Evolutionary conservation across 2,797 vertebrate species (phyloP).

Genomic region (Neostethus bicornis): DNA sequence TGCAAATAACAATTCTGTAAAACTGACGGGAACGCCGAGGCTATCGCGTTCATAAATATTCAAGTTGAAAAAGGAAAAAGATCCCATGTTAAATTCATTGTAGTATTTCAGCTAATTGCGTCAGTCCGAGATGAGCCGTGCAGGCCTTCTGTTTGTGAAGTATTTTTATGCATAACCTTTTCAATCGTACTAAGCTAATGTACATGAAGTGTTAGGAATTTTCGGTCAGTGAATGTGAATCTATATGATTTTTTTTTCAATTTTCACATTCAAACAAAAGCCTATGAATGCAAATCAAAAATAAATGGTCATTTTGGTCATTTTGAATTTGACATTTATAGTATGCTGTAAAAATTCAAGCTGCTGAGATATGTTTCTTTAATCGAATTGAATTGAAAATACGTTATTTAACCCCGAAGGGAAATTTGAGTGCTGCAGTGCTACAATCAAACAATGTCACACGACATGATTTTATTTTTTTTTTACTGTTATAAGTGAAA

Average conservation of each 20-base stretch:
- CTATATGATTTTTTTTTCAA: slow-evolving; percentile 4
- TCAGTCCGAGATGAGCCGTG: not conserved
- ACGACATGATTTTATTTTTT: too few species aligned
- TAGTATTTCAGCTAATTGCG: slow-evolving; percentile 7
- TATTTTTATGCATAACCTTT: not conserved
- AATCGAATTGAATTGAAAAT: not conserved
- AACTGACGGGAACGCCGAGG: not conserved
- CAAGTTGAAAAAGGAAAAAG: not conserved
- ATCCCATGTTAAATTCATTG: not conserved
- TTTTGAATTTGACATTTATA: not conserved
- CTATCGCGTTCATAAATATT: not conserved
- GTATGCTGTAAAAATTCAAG: not conserved
- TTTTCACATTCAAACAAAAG: not conserved
- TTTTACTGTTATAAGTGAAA: too few species aligned
- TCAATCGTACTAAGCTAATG: not conserved
- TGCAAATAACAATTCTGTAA: slow-evolving; percentile 7
- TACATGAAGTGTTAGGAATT: not conserved
- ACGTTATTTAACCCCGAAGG: too few species aligned
- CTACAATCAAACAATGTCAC: too few species aligned
- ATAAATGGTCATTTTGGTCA: slow-evolving; percentile 2
- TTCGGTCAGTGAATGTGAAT: slow-evolving; percentile 4
- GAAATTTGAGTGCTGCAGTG: too few species aligned
- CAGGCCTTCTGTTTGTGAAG: not conserved
- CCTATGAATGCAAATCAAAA: slow-evolving; percentile 3
- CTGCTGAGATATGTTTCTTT: not conserved